These are phyloP conservation scores for Autographa gamma DNA, from an alignment of 2,888 invertebrate species.

Conservation along the genomic window DNA sequence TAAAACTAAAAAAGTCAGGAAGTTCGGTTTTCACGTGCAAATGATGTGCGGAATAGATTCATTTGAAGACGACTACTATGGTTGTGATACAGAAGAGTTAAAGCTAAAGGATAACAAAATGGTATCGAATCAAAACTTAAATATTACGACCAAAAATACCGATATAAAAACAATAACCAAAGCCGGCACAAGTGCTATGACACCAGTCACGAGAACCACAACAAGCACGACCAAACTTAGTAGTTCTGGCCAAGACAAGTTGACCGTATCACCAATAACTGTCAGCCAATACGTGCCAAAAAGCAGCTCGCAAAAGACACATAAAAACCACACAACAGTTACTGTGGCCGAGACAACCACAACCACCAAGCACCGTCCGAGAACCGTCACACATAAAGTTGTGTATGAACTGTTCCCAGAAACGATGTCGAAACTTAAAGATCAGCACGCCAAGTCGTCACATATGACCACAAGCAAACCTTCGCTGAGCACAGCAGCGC, in stretches of 20 bases:
- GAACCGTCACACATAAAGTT: not conserved
- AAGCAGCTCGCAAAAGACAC: not conserved
- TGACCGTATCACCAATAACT: no score
- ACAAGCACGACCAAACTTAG: no score
- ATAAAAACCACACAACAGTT: not conserved
- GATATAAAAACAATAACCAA: not conserved
- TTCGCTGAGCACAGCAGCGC: fast-evolving
- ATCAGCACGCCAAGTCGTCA: not conserved
- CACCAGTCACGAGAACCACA: not conserved
- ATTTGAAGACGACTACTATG: constrained; percentile 58
- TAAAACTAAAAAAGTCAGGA: constrained; percentile 14
- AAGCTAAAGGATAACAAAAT: not conserved
- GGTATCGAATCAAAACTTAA: not conserved
- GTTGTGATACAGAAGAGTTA: constrained; percentile 35
- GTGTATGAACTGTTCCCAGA: not conserved
- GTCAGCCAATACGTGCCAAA: not conserved
- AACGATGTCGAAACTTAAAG: not conserved
- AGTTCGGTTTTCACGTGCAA: constrained; percentile 13
- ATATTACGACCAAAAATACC: not conserved
- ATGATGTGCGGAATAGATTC: constrained; percentile 56
- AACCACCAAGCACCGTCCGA: not conserved
- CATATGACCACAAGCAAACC: not conserved
- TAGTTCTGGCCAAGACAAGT: not conserved
- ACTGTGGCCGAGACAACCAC: not conserved
- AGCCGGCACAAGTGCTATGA: not conserved